These are phyloP conservation scores for Agrotis ipsilon DNA, from an alignment of 2,888 invertebrate genomes.

Conservation along the genomic window DNA sequence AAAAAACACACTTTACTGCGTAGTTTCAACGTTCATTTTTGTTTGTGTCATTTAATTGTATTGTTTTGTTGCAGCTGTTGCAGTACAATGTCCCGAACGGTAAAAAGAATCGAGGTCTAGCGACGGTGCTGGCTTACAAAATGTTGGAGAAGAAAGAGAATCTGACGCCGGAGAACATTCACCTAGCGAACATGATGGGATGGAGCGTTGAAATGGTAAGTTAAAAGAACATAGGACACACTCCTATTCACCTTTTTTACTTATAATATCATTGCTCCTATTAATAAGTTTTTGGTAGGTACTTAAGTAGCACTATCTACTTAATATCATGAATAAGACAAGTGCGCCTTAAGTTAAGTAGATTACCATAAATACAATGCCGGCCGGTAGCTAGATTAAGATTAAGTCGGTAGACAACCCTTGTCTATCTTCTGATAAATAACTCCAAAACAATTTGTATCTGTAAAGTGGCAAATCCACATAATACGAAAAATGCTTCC, in stretches of 20 bases:
- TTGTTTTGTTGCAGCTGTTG: constrained; percentile 92
- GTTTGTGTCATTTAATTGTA: constrained; percentile 24
- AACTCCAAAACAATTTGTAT: constrained; percentile 11
- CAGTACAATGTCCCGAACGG: constrained; percentile 98
- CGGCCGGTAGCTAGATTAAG: not conserved
- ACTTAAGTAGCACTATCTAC: constrained; percentile 1
- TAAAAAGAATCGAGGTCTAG: constrained; percentile 95
- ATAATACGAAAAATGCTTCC: not conserved
- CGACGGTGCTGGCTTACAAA: constrained; percentile 94
- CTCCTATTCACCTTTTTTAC: too few relatives aligned
- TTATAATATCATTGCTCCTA: too few relatives aligned
- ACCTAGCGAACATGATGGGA: constrained; percentile 96
- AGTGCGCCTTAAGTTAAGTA: not conserved
- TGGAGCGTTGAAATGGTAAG: constrained; percentile 99
- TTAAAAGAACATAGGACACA: constrained; percentile 42
- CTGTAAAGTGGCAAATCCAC: constrained; percentile 12
- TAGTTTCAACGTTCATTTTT: constrained; percentile 24
- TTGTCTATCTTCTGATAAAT: constrained; percentile 1
- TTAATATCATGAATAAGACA: not conserved
- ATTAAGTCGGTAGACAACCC: not conserved
- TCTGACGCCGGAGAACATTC: constrained; percentile 94
- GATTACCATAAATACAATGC: not conserved
- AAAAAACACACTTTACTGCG: constrained; percentile 3
- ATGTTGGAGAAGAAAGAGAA: constrained; percentile 93
- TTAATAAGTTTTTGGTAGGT: too few relatives aligned